Evolutionary conservation across 2,797 vertebrate species (phyloP).

Genomic region (Hydrophis major): DNA sequence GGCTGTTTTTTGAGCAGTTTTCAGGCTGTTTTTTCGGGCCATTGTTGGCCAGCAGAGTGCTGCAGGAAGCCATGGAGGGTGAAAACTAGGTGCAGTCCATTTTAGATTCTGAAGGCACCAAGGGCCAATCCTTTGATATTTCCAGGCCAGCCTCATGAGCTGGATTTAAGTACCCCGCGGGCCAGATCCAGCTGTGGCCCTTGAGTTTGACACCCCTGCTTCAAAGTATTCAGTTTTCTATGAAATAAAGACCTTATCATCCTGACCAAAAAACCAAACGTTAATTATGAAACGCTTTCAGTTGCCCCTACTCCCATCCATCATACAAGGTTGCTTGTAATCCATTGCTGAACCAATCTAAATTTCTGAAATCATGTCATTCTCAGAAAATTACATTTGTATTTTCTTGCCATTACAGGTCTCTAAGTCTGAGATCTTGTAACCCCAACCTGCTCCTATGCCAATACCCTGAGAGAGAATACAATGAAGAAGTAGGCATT

Average conservation of each 20-base stretch:
- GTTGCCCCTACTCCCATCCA: not conserved
- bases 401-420: not conserved
- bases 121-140: no score
- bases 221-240: not conserved
- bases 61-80: no score
- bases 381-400: not conserved
- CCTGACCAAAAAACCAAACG: not conserved
- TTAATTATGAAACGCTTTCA: not conserved
- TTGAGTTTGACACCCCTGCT: not conserved
- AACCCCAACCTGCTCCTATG: not conserved
- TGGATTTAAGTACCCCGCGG: no score
- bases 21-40: no score
- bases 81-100: no score
- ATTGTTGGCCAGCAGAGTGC: no score
- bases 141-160: no score
- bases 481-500: not conserved
- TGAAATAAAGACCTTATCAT: conserved; percentile 41
- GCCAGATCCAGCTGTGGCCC: no score
- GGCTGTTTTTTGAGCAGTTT: no score
- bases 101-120: no score
- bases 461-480: not conserved
- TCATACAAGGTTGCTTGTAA: not conserved
- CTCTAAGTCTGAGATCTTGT: not conserved
- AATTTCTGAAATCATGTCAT: not conserved
- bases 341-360: not conserved